Evolutionary conservation across 1,140 invertebrate species (phyloP).

Genomic region (Dendrolimus kikuchii): DNA sequence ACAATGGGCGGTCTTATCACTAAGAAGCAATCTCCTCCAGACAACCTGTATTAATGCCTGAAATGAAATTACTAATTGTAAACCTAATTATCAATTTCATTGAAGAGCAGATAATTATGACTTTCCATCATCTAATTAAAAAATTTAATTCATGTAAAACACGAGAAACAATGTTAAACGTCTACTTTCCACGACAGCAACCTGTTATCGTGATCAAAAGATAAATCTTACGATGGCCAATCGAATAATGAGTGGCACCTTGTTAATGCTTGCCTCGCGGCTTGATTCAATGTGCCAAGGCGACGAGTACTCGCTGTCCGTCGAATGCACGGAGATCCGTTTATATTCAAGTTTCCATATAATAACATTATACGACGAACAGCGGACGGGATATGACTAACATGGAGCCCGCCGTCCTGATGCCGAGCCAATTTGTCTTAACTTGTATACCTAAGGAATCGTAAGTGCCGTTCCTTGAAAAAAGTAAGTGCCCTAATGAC

Average conservation of each 20-base stretch:
- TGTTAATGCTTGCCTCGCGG: conserved; percentile 13
- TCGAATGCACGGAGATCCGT: conserved; percentile 29
- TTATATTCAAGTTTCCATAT: conserved; percentile 27
- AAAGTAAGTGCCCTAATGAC: no score
- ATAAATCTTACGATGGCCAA: conserved; percentile 9
- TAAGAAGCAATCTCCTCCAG: no score
- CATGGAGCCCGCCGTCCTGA: neutral
- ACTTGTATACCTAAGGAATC: no score
- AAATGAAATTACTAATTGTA: no score
- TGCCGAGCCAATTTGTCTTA: conserved; percentile 5
- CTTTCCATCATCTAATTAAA: no score
- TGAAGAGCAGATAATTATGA: no score
- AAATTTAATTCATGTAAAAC: no score
- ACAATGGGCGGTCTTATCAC: no score
- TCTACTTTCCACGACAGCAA: conserved; percentile 7
- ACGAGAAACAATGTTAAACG: neutral
- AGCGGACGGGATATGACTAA: conserved; percentile 22
- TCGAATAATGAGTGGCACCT: conserved; percentile 15
- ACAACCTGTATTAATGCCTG: no score
- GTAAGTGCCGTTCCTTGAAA: no score
- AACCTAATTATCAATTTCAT: no score
- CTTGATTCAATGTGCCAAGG: conserved; percentile 17
- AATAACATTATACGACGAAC: conserved; percentile 28
- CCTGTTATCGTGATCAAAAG: conserved; percentile 8
- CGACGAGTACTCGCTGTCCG: conserved; percentile 15